Evolutionary conservation across 2,113 vertebrate genomes (phyloP).

Genomic region (Oxyura jamaicensis): DNA sequence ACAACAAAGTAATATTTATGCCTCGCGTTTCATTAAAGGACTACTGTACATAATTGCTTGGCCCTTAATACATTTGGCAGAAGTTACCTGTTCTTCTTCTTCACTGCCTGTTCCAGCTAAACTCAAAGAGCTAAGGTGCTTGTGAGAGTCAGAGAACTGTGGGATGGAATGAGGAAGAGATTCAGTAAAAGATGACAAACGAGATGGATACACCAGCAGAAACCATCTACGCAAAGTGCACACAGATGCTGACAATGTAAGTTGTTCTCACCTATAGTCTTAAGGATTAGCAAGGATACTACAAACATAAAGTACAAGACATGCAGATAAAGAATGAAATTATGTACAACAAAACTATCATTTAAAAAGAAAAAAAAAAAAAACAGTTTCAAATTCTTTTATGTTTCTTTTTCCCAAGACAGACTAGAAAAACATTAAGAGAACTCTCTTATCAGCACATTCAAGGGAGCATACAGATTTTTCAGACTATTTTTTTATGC

Average conservation of each 20-base stretch:
- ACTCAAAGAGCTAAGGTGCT: conserved; percentile 75
- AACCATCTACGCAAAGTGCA: conserved; percentile 21
- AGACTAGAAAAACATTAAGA: background rate
- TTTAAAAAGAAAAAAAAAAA: background rate
- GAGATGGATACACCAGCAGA: background rate
- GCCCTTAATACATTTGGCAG: conserved; percentile 19
- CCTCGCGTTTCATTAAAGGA: background rate
- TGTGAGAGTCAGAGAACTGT: conserved; percentile 71
- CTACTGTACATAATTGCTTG: background rate
- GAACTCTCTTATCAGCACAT: conserved; percentile 5
- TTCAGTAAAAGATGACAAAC: conserved; percentile 56
- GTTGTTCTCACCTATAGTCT: background rate
- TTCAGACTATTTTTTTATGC: background rate
- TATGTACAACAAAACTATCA: background rate
- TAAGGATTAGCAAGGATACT: conserved; percentile 41
- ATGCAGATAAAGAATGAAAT: conserved; percentile 46
- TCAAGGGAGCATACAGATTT: conserved; percentile 3
- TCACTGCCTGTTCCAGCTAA: conserved; percentile 78
- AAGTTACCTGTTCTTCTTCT: conserved; percentile 81
- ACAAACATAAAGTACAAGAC: conserved; percentile 33
- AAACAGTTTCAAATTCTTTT: background rate
- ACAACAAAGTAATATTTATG: background rate
- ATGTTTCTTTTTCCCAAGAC: background rate
- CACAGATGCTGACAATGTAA: background rate
- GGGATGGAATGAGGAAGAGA: conserved; percentile 59